Evolutionary conservation across 2,797 vertebrate genomes (phyloP), one percentile per base, ranked within the genome.

Genomic region (Epinephelus coioides): DNA sequence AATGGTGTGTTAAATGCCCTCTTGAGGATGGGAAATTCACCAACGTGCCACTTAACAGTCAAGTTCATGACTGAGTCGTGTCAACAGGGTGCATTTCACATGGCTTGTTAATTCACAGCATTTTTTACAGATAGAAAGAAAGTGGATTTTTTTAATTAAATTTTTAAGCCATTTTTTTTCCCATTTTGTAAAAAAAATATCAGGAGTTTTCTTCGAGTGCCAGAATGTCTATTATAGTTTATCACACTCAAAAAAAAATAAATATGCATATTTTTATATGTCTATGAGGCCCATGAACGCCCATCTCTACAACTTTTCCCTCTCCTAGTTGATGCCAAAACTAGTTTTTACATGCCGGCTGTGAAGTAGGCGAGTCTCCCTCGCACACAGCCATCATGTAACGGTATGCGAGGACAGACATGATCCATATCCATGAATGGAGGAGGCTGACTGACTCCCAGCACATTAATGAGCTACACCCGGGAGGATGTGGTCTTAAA

Each of bases 1-100:
- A 73, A 74, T 82, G 84, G 61, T 83, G 85, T 21, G 81, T 87
- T 89, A 49, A 89, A 81, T 19, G 79, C 14, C 80, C 67, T 73
- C 76, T 19, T 10, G 73, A 64, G 78, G 70, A 40, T 60, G 49
- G 77, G 76, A 68, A 68, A 74, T 61, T 66, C 62, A 34, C 40
- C 51, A 50, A 69, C 44, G 59, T 19, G 15, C 55, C 66, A 76
- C 66, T 69, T 38, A 40, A 55, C 61, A 10, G 68, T 65, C 60
- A 68, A 59, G 62, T 80, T 76, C 62, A 69, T 17, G 60, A 51
- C 43, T 30, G 49, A 78, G 63, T 56, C 0, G 3, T 27, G 67
- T 30, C 57, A 18, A 12, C 34, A 5, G 60, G 21, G 17, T 19
- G 55, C 50, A 19, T 30, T 49, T 38, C 15, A n/a, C 30, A 3